These are phyloP conservation scores for Molossus alvarezi DNA, from an alignment of 2,797 vertebrate species.

Conservation along the genomic window DNA sequence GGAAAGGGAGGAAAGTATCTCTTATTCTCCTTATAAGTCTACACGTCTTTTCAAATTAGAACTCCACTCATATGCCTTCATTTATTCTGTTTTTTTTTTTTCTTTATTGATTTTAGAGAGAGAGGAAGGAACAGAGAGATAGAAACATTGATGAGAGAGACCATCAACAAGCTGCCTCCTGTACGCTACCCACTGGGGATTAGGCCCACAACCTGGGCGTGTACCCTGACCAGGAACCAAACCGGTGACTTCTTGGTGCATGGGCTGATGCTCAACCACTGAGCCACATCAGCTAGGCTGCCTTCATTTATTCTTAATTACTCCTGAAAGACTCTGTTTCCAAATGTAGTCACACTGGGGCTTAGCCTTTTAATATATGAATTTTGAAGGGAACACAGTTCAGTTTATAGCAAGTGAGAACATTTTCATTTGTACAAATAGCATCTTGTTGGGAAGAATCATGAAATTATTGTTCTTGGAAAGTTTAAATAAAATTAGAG, in stretches of 20 bases:
- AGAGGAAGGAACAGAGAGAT: too few relatives aligned
- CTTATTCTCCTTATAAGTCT: not conserved
- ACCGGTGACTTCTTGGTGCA: not conserved
- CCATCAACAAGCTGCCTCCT: too few relatives aligned
- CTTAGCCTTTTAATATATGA: not conserved
- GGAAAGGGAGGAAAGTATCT: not conserved
- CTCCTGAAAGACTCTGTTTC: not conserved
- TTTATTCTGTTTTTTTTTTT: too few relatives aligned
- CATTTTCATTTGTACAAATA: not conserved
- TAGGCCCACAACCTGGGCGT: too few relatives aligned
- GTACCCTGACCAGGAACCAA: too few relatives aligned
- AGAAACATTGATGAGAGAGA: too few relatives aligned
- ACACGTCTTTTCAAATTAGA: not conserved
- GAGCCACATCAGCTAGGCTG: too few relatives aligned
- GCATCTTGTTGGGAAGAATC: not conserved
- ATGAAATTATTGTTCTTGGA: not conserved
- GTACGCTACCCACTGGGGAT: too few relatives aligned
- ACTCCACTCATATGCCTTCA: too few relatives aligned
- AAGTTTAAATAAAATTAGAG: constrained; percentile 16
- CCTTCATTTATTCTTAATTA: not conserved
- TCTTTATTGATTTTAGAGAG: too few relatives aligned
- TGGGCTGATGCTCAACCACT: too few relatives aligned
- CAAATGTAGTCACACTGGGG: not conserved
- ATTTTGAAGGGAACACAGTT: not conserved
- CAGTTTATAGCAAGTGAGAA: constrained; percentile 4